Evolutionary conservation across 2,888 invertebrate species (phyloP).

Genomic region (Drosophila formosana): DNA sequence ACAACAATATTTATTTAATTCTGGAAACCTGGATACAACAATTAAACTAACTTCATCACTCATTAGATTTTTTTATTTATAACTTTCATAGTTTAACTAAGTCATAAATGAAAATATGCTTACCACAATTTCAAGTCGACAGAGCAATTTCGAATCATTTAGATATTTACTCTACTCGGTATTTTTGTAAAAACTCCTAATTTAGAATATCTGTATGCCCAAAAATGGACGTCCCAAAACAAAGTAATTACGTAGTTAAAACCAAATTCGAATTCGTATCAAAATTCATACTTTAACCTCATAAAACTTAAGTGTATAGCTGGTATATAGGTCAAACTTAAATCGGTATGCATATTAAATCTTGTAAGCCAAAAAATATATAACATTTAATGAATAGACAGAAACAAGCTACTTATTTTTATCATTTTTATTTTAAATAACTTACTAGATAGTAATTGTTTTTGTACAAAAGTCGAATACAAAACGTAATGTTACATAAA

Average conservation of each 20-base stretch:
- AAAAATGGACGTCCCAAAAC: not conserved
- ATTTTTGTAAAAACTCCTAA: not conserved
- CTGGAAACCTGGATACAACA: not conserved
- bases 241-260: constrained; percentile 10
- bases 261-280: not conserved
- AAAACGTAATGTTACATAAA: constrained; percentile 14
- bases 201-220: not conserved
- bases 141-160: not conserved
- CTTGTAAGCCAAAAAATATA: constrained; percentile 24
- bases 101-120: not conserved
- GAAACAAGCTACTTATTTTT: constrained; percentile 39
- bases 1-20: not conserved
- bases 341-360: constrained; percentile 7
- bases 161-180: not conserved
- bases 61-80: not conserved
- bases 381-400: constrained; percentile 8
- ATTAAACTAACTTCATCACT: not conserved
- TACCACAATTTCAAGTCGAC: not conserved
- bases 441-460: constrained; percentile 33
- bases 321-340: constrained; percentile 12
- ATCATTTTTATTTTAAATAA: constrained; percentile 21
- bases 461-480: constrained; percentile 30
- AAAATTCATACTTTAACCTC: constrained; percentile 1
- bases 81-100: not conserved
- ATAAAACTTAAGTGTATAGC: constrained; percentile 15